Percentiles rank a stretch among this genome's conserved stretches.
Conservation (phyloP, 2,113 vertebrate genomes). For the Arenaria interpres region DNA sequence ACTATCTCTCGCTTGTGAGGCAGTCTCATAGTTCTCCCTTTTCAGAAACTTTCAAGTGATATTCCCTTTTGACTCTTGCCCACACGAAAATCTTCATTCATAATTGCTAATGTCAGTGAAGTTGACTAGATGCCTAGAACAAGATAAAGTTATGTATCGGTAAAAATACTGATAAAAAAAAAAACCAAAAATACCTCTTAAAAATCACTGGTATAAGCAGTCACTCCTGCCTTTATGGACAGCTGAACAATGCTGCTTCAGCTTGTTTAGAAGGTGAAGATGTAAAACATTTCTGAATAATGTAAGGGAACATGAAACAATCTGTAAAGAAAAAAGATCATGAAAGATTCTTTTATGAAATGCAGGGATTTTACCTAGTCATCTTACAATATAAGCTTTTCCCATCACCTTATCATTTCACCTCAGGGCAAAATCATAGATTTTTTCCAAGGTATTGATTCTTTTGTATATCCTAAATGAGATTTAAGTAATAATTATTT, state of each 20-base stretch:
- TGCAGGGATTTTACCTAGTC: not conserved
- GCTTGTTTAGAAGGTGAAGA: not conserved
- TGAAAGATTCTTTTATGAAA: not conserved
- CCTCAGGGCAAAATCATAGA: conserved; percentile 32
- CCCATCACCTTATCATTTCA: conserved; percentile 36
- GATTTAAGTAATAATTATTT: conserved; percentile 12
- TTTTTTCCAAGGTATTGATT: conserved; percentile 47
- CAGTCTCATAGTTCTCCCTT: not conserved
- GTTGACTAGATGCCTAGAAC: not conserved
- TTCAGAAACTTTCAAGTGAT: not conserved
- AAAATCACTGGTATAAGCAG: not conserved
- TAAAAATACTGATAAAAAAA: too few species aligned
- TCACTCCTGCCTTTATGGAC: not conserved
- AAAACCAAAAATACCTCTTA: not conserved
- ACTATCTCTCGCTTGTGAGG: not conserved
- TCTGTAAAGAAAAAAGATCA: not conserved
- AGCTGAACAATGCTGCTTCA: not conserved
- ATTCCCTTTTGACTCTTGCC: not conserved
- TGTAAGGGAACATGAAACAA: not conserved
- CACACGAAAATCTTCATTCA: not conserved
- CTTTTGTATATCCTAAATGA: conserved; percentile 31
- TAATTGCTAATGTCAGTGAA: not conserved
- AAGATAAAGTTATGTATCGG: not conserved
- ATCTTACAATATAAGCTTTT: conserved; percentile 24
- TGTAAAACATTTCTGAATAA: not conserved